Base-by-base conservation (phyloP, 2,113 vertebrate genomes). In the Leucosticte australis region DNA sequence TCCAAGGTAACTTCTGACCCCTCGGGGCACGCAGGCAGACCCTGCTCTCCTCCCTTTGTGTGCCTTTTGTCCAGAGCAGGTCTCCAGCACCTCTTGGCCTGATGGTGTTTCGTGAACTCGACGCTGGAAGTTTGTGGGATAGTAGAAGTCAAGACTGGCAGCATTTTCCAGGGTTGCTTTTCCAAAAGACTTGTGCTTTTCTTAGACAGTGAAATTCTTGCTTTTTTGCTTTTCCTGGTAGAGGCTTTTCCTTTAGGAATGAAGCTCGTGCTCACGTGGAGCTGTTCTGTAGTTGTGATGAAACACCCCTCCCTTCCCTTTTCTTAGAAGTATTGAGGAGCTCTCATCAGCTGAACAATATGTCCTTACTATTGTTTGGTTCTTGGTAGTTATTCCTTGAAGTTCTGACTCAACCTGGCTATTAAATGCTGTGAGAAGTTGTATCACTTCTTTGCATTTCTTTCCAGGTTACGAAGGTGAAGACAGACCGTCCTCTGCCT, bases 401-500 rank as follows among this genome's bases (percentile, higher is more conserved):
- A 56, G 28, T 57, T 62, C 57, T 85, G 49, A 22, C 55, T 71
- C 39, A 24, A 1, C 70, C 14, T 65, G 28, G 37, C 37, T 73
- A 23, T 82, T 65, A 17, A 83, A 67, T 41, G 15, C 55, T 52
- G 17, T 68, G 33, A 63, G 41, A 65, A 68, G 28, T 37, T 42
- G 6, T 41, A 8, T 49, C 5, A 55, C 21, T 85, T 67, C 28
- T 78, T 55, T 28, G 82, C 83, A 87, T 53, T 27, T 62, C 57
- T 89, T 91, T 89, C 22, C 95, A 99, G 99, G 98, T 99, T 94
- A 99, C 99, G 9, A 99, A 99, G 98, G 99, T 99, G 98, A 94
- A 98, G 69, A 99, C 99, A 59, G 86, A 98, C 7, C 98, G 99
- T 50, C 98, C 99, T 69, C 16, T 98, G 37, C 99, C 99, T 11